Conservation (phyloP, 2,113 vertebrate species). For the Oreochromis aureus region DNA sequence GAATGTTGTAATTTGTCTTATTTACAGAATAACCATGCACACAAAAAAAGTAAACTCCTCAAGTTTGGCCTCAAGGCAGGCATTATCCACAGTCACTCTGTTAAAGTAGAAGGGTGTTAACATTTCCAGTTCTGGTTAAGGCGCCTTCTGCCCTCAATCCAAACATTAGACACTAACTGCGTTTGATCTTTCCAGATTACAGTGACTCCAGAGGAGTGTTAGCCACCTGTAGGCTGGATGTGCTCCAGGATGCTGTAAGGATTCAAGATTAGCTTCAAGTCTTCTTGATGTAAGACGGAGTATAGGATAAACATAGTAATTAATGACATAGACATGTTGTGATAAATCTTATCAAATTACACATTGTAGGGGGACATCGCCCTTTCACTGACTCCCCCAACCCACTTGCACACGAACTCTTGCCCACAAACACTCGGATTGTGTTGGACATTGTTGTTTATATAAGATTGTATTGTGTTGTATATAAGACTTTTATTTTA, state of each 20-base stretch:
- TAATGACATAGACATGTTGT: not conserved
- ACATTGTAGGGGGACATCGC: not conserved
- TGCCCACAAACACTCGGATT: not conserved
- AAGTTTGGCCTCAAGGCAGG: not conserved
- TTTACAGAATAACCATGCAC: not conserved
- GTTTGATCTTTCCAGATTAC: constrained; percentile 31
- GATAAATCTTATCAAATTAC: not conserved
- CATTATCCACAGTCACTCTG: not conserved
- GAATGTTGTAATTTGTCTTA: not conserved
- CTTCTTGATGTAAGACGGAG: constrained; percentile 1
- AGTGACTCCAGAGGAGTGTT: not conserved
- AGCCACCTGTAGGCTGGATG: constrained; percentile 1
- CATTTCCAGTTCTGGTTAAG: not conserved
- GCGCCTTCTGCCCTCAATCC: not conserved
- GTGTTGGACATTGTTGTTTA: not conserved
- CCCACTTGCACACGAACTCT: not conserved
- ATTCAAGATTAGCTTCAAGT: constrained; percentile 14
- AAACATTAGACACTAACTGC: not conserved
- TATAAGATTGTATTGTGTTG: not conserved
- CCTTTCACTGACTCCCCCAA: not conserved
- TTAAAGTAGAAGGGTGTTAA: constrained; percentile 6
- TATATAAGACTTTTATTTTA: not conserved
- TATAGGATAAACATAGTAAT: not conserved
- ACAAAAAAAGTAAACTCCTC: not conserved
- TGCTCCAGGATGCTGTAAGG: constrained; percentile 7